These are phyloP conservation scores for Protobothrops mucrosquamatus DNA, from an alignment of 2,113 vertebrate species.

Conservation along the genomic window DNA sequence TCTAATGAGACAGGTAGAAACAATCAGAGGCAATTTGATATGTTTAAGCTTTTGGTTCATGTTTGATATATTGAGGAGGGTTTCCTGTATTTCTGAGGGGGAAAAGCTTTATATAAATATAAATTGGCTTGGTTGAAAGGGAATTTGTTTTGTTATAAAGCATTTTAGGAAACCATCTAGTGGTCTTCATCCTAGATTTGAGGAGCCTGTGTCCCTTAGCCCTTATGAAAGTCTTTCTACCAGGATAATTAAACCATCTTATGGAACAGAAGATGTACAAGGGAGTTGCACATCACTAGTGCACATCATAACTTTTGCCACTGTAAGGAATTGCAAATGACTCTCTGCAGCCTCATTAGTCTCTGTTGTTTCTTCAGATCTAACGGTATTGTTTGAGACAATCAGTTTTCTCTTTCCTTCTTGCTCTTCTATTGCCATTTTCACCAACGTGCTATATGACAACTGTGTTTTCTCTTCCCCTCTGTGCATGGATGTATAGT, in stretches of 20 bases:
- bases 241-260: not conserved
- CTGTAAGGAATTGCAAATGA: not conserved
- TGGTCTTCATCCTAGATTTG: not conserved
- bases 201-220: too few species aligned
- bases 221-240: not conserved
- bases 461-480: not conserved
- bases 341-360: too few species aligned
- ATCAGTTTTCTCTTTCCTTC: not conserved
- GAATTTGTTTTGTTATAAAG: not conserved
- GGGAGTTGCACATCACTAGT: not conserved
- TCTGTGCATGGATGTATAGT: not conserved
- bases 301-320: not conserved
- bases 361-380: not conserved
- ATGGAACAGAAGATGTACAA: not conserved
- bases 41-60: not conserved
- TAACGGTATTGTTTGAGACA: not conserved
- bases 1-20: not conserved
- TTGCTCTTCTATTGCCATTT: slow-evolving; percentile 24
- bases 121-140: not conserved
- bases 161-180: not conserved
- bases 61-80: not conserved
- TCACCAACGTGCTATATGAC: accelerated
- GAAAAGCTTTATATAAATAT: not conserved
- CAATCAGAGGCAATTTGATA: not conserved
- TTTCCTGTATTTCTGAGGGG: not conserved